These are phyloP conservation scores for Miltochrista miniata DNA, from an alignment of 2,888 invertebrate species.

Conservation along the genomic window DNA sequence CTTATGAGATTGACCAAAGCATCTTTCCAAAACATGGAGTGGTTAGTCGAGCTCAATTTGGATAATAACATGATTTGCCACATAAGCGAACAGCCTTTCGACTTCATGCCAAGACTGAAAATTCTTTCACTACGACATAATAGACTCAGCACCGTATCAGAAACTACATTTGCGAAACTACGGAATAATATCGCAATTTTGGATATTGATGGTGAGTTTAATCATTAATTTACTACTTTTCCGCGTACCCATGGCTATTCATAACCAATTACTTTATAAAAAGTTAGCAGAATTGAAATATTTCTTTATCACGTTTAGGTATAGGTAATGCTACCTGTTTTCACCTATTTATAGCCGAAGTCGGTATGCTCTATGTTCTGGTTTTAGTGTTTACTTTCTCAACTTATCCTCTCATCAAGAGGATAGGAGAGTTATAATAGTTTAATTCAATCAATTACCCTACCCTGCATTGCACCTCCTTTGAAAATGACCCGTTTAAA, in stretches of 20 bases:
- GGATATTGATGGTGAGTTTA: constrained; percentile 90
- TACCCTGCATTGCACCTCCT: neutral
- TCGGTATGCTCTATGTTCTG: too few relatives aligned
- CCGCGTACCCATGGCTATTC: too few relatives aligned
- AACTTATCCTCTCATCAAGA: neutral
- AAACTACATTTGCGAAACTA: constrained; percentile 89
- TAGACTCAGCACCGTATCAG: constrained; percentile 88
- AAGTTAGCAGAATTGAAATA: too few relatives aligned
- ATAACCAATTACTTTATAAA: too few relatives aligned
- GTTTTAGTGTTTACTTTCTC: too few relatives aligned
- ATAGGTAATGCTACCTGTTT: too few relatives aligned
- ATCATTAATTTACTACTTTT: too few relatives aligned
- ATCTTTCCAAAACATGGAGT: constrained; percentile 89
- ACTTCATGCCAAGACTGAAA: constrained; percentile 92
- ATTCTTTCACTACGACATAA: constrained; percentile 91
- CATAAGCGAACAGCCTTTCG: constrained; percentile 91
- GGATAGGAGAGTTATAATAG: too few relatives aligned
- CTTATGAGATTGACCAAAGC: constrained; percentile 88
- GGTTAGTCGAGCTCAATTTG: constrained; percentile 93
- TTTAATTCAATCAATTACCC: neutral
- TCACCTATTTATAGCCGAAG: too few relatives aligned
- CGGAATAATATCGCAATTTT: constrained; percentile 92
- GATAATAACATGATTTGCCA: constrained; percentile 93
- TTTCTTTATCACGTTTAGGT: too few relatives aligned
- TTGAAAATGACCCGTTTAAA: neutral